Evolutionary conservation across 1,140 invertebrate genomes (phyloP).

Genomic region (Drusus annulatus): DNA sequence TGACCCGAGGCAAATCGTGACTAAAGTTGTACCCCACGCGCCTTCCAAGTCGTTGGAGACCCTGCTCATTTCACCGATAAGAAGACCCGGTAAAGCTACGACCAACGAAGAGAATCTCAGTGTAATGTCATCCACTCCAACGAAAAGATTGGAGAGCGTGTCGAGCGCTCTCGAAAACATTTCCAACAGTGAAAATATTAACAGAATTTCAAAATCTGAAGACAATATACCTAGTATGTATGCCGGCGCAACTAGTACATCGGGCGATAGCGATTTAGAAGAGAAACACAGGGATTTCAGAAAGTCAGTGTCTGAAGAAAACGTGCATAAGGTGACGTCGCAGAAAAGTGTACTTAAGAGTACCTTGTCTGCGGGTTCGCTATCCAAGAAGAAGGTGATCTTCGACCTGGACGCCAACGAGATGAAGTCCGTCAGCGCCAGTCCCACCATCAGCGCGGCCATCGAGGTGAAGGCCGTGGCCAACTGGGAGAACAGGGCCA

Average conservation of each 20-base stretch:
- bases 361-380: constrained; percentile 67
- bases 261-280: constrained; percentile 35
- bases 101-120: constrained; percentile 25
- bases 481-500: constrained; percentile 59
- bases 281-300: constrained; percentile 53
- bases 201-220: constrained; percentile 46
- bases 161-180: constrained; percentile 1
- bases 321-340: constrained; percentile 56
- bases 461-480: constrained; percentile 65
- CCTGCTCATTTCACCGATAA: constrained; percentile 61
- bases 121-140: constrained; percentile 28
- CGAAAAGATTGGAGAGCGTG: constrained; percentile 13
- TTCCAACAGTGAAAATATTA: not conserved
- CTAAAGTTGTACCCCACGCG: constrained; percentile 46
- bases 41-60: constrained; percentile 51
- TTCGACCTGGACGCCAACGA: constrained; percentile 74
- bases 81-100: constrained; percentile 54
- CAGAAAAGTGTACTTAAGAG: constrained; percentile 74
- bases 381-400: constrained; percentile 75
- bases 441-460: constrained; percentile 65
- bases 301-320: constrained; percentile 62
- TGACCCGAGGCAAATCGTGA: constrained; percentile 43
- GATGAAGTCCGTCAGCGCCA: constrained; percentile 68
- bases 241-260: constrained; percentile 25
- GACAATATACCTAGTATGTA: constrained; percentile 46